A percentile compares a stretch with the other conserved stretches of the same genome.
Conservation (phyloP, 2,113 vertebrate genomes). For the Oxygymnocypris stewartii region DNA sequence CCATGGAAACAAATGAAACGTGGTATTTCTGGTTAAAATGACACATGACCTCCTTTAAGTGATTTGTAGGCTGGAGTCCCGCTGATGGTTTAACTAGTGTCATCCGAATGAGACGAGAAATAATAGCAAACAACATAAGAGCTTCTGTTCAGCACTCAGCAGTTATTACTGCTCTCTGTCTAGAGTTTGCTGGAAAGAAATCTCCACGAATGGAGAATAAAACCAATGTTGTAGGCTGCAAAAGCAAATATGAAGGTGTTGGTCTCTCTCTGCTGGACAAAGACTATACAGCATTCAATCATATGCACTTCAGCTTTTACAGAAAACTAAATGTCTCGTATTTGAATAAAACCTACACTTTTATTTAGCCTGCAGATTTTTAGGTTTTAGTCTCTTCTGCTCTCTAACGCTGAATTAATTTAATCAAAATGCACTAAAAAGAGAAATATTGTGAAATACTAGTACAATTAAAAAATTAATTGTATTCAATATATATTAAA, state of each 20-base stretch:
- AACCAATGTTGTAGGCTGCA: too few species aligned
- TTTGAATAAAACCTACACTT: not conserved
- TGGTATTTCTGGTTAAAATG: constrained; percentile 8
- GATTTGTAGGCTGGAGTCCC: constrained; percentile 10
- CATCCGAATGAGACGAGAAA: constrained; percentile 2
- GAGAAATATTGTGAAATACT: too few species aligned
- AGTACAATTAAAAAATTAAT: too few species aligned
- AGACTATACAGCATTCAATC: not conserved
- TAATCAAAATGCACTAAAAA: not conserved
- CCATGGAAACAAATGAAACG: not conserved
- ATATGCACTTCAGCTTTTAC: not conserved
- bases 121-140: not conserved
- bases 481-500: too few species aligned
- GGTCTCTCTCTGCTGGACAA: constrained; percentile 12
- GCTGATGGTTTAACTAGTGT: constrained; percentile 36
- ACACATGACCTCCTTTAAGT: constrained; percentile 16
- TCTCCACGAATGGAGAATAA: not conserved
- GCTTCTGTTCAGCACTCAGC: not conserved
- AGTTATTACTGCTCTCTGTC: not conserved
- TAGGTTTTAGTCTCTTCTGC: not conserved
- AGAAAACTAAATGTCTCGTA: too few species aligned
- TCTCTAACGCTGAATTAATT: not conserved
- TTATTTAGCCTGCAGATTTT: not conserved
- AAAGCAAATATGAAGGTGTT: not conserved
- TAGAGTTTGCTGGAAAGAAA: too few species aligned